Conservation (phyloP, 2,888 invertebrate species). For the Drosophila paracracens region DNA sequence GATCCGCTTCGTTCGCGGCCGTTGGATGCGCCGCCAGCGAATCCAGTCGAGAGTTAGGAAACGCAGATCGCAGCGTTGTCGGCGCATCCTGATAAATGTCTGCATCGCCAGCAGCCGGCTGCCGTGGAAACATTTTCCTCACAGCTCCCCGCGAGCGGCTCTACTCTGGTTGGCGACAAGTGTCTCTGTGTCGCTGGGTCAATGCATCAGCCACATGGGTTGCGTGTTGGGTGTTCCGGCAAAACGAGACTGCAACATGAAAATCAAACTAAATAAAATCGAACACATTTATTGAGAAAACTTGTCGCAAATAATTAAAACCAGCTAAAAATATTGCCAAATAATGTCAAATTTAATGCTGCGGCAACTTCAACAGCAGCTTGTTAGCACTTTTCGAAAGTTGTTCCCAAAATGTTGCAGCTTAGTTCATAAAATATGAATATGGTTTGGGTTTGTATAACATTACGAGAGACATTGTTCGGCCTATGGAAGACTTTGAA, state of each 20-base stretch:
- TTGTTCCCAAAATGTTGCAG: slow-evolving; percentile 44
- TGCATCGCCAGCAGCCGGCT: slow-evolving; percentile 76
- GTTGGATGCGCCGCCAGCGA: slow-evolving; percentile 72
- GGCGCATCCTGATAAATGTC: slow-evolving; percentile 79
- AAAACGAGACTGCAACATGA: slow-evolving; percentile 29
- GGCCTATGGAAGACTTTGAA: slow-evolving; percentile 13
- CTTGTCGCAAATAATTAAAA: slow-evolving; percentile 58
- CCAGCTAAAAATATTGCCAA: slow-evolving; percentile 55
- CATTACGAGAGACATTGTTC: slow-evolving; percentile 52
- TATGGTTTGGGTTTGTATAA: slow-evolving; percentile 20
- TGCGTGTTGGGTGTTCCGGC: slow-evolving; percentile 58
- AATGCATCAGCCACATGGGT: slow-evolving; percentile 57
- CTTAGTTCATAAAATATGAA: slow-evolving; percentile 52
- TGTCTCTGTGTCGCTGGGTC: slow-evolving; percentile 47
- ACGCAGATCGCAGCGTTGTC: slow-evolving; percentile 83
- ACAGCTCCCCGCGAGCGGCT: slow-evolving; percentile 20
- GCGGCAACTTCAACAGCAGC: slow-evolving; percentile 29
- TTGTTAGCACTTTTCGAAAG: slow-evolving; percentile 68
- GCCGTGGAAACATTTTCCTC: slow-evolving; percentile 83
- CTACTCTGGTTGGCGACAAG: slow-evolving; percentile 74
- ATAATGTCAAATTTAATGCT: slow-evolving; percentile 63
- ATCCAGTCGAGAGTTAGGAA: slow-evolving; percentile 83
- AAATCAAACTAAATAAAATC: slow-evolving; percentile 24
- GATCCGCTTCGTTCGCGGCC: slow-evolving; percentile 35
- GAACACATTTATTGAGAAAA: slow-evolving; percentile 49